Conservation (phyloP, 2,888 invertebrate genomes). For the Stegana nigrithorax region DNA sequence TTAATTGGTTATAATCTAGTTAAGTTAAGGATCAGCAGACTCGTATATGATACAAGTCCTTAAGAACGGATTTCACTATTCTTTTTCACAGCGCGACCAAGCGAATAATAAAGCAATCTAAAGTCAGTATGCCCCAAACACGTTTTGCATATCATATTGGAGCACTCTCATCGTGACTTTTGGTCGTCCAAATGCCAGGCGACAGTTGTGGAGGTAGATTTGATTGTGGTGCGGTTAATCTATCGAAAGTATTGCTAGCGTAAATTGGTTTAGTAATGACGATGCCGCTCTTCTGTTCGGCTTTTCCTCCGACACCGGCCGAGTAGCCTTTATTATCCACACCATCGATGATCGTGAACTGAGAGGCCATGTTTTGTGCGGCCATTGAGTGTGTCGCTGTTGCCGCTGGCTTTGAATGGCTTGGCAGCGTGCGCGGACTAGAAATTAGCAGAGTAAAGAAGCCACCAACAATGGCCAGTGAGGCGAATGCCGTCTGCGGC, state of each 20-base stretch:
- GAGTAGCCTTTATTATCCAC: slow-evolving; percentile 57
- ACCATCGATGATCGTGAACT: slow-evolving; percentile 49
- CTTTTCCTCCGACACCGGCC: slow-evolving; percentile 21
- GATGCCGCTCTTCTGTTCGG: slow-evolving; percentile 70
- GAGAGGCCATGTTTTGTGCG: slow-evolving; percentile 46
- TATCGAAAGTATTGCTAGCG: slow-evolving; percentile 49
- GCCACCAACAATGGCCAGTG: slow-evolving; percentile 65
- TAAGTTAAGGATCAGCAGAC: neutral
- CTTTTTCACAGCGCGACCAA: neutral
- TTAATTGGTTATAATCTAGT: slow-evolving; percentile 34
- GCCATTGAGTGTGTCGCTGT: slow-evolving; percentile 34
- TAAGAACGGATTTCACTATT: neutral
- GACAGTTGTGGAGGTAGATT: slow-evolving; percentile 68
- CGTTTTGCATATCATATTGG: slow-evolving; percentile 37
- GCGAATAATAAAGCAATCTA: neutral
- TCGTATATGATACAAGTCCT: neutral
- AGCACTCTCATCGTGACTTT: slow-evolving; percentile 57
- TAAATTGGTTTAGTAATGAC: slow-evolving; percentile 39
- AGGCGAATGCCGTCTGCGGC: slow-evolving; percentile 67
- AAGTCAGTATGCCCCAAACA: neutral
- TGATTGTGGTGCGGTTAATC: slow-evolving; percentile 57
- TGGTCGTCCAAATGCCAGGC: slow-evolving; percentile 68
- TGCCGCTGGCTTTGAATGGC: slow-evolving; percentile 40
- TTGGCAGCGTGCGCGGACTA: slow-evolving; percentile 65
- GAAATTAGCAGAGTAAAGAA: slow-evolving; percentile 62